Percentiles rank a stretch among this genome's conserved stretches.
Conservation (phyloP, 1,140 invertebrate genomes). For the Lutraria rhynchaena region DNA sequence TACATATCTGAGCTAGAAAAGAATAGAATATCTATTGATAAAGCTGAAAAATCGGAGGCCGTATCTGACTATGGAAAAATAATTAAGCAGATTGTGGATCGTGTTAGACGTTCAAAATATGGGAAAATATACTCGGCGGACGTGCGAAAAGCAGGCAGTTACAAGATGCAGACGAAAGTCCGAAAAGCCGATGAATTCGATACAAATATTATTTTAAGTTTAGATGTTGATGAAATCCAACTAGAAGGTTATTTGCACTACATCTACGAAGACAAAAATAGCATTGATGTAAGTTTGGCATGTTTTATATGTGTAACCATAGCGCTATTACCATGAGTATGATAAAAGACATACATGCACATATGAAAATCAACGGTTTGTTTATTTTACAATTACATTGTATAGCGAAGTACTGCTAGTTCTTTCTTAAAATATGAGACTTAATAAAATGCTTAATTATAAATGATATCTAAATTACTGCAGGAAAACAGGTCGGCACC, state of each 20-base stretch:
- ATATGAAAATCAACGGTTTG: no score
- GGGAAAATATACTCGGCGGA: constrained; percentile 18
- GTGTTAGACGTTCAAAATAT: not conserved
- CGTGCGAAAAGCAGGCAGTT: constrained; percentile 9
- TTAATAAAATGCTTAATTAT: no score
- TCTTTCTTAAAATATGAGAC: no score
- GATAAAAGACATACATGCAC: no score
- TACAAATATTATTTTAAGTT: not conserved
- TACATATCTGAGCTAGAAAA: constrained; percentile 2
- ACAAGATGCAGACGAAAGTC: constrained; percentile 10
- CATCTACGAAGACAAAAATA: constrained; percentile 15
- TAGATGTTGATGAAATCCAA: not conserved
- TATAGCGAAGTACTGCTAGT: no score
- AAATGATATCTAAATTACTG: no score
- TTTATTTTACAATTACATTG: no score
- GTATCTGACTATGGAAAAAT: not conserved
- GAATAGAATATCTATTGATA: constrained; percentile 10
- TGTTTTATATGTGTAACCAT: no score
- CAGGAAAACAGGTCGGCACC: constrained; percentile 6
- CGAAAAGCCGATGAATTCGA: constrained; percentile 20
- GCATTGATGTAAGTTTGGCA: constrained; percentile 11
- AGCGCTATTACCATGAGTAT: no score
- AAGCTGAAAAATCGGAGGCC: constrained; percentile 1
- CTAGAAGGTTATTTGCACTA: not conserved
- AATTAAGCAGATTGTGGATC: not conserved